These are phyloP conservation scores for Drosophila simulans DNA, from an alignment of 1,140 invertebrate species.

Conservation along the genomic window DNA sequence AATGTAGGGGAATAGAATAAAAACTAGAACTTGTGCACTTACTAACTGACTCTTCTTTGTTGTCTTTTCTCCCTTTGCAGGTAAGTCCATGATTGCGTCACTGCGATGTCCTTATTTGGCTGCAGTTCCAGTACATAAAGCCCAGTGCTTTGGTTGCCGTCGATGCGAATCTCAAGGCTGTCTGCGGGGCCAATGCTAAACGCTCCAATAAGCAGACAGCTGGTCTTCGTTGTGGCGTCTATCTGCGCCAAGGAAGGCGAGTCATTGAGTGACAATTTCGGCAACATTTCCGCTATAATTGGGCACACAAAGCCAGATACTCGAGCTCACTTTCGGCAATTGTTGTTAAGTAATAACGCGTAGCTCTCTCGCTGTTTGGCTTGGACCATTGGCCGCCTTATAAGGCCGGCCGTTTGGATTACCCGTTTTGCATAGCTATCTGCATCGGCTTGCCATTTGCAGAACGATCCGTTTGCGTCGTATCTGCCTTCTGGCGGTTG, in stretches of 20 bases:
- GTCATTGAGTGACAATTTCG: slow-evolving; percentile 50
- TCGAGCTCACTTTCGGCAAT: slow-evolving; percentile 53
- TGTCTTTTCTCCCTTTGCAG: slow-evolving; percentile 33
- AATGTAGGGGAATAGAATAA: slow-evolving; percentile 17
- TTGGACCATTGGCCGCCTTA: slow-evolving; percentile 45
- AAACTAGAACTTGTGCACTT: slow-evolving; percentile 3
- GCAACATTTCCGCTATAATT: slow-evolving; percentile 48
- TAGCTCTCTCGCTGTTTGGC: slow-evolving; percentile 7
- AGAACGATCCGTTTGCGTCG: slow-evolving; percentile 47
- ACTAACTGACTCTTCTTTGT: slow-evolving; percentile 20
- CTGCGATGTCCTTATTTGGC: slow-evolving; percentile 31
- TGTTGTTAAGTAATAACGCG: slow-evolving; percentile 51
- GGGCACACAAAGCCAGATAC: slow-evolving; percentile 28
- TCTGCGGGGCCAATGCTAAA: slow-evolving; percentile 37
- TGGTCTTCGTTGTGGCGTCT: slow-evolving; percentile 18
- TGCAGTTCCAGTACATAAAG: slow-evolving; percentile 43
- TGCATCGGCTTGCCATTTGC: slow-evolving; percentile 43
- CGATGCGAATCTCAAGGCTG: slow-evolving; percentile 43
- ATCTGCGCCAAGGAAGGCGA: slow-evolving; percentile 27
- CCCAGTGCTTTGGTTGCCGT: slow-evolving; percentile 13
- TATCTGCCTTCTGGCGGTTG: slow-evolving; percentile 24
- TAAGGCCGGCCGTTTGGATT: slow-evolving; percentile 39
- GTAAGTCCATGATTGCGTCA: slow-evolving; percentile 46
- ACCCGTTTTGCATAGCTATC: slow-evolving; percentile 44
- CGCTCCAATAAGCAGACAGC: slow-evolving; percentile 35